Evolutionary conservation across 2,888 invertebrate genomes (phyloP), one percentile per base, ranked within the genome.

Genomic region (Rhagonycha lutea): DNA sequence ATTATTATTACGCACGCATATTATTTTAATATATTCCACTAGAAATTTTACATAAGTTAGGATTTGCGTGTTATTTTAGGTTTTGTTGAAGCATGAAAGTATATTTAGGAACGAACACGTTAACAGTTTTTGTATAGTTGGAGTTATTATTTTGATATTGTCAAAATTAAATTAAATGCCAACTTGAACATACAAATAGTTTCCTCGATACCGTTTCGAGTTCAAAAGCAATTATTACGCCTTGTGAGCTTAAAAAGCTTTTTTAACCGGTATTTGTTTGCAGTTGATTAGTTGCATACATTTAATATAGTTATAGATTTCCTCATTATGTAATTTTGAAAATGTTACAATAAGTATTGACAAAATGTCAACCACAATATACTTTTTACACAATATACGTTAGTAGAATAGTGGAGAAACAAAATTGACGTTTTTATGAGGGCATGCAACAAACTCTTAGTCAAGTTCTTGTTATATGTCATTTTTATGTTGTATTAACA

Each of bases 351-450:
- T 24, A 65, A 23, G n/a, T 65, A 65, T 65, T 65, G 63, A 65
- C 11, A 65, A 65, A 65, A 65, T 65, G 63, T 65, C 63, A 26
- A 65, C 63, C 18, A 65, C 63, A 65, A 65, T 65, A 65, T 24
- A 24, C 26, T 65, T 65, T 65, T 65, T 65, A 65, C 18, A 65
- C 63, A 72, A 72, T 72, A 68, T 68, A 72, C 67, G 68, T 28
- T 47, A 68, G 29, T 26, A 61, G 68, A 72, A 68, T 28, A 61
- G 47, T 14, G 67, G 72, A 68, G 67, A 68, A 60, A 68, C 23
- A 68, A 68, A 68, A 72, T 28, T 68, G 72, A 72, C 72, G 68
- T 72, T 72, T 72, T 72, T 68, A 72, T 72, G 68, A 72, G 67
- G 61, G 14, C 72, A 72, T 72, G 68, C 47, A 62, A 47, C 69